Percentiles rank a stretch among this genome's conserved stretches.
phyloP scores from a whole-genome alignment of 2,888 invertebrate genomes.

The Proisotoma minuta region DNA sequence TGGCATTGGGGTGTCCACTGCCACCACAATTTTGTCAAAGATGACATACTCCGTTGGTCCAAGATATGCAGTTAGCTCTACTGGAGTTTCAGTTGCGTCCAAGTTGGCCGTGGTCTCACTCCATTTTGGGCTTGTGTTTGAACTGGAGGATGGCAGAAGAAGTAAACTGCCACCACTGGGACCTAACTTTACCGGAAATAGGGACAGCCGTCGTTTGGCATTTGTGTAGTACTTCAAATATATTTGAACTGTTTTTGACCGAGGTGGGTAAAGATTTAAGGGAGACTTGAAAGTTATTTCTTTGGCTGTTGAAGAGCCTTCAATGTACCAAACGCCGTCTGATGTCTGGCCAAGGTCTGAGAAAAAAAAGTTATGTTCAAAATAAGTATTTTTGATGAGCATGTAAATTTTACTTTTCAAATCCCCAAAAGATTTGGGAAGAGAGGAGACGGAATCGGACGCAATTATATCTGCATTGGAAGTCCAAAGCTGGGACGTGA shows the following conservation, averaged over 20 bases:
- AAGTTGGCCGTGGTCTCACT: slow-evolving; percentile 14
- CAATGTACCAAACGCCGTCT: slow-evolving; percentile 17
- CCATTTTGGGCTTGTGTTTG: slow-evolving; percentile 7
- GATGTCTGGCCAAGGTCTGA: background rate
- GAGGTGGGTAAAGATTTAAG: slow-evolving; percentile 4
- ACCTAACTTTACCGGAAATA: slow-evolving; percentile 6
- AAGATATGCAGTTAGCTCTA: slow-evolving; percentile 14
- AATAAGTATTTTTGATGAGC: background rate
- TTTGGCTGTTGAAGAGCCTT: slow-evolving; percentile 1
- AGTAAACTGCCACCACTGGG: background rate
- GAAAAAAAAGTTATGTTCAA: slow-evolving; percentile 1
- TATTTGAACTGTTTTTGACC: slow-evolving; percentile 9
- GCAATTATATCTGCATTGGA: background rate
- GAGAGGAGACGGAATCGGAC: background rate
- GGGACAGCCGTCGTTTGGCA: slow-evolving; percentile 8
- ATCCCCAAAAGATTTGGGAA: slow-evolving; percentile 7
- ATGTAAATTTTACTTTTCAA: background rate
- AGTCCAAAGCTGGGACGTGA: background rate
- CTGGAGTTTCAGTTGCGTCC: slow-evolving; percentile 10
- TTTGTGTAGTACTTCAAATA: slow-evolving; percentile 13
- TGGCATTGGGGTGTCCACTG: slow-evolving; percentile 16
- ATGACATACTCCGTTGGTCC: slow-evolving; percentile 11
- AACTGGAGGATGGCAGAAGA: slow-evolving; percentile 14
- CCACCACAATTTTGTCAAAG: slow-evolving; percentile 15
- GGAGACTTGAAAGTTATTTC: slow-evolving; percentile 8